A percentile compares a stretch with the other conserved stretches of the same genome.
These are phyloP conservation scores for Rhynchonycteris naso DNA, from an alignment of 2,797 vertebrate genomes.

Conservation along the genomic window DNA sequence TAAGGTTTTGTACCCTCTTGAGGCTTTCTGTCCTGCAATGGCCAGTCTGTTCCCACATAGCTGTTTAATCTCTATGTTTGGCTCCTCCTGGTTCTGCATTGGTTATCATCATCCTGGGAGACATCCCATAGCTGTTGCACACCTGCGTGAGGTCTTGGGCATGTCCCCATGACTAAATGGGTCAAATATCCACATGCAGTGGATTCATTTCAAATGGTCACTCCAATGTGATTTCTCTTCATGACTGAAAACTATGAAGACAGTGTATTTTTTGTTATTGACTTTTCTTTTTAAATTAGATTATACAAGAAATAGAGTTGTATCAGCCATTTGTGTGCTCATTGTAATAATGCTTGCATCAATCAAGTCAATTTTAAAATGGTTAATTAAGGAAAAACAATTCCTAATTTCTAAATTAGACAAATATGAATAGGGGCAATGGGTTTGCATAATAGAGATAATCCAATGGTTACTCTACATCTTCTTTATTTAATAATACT, in stretches of 20 bases:
- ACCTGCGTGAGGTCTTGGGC: neutral
- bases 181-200: neutral
- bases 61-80: neutral
- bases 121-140: rapidly evolving
- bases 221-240: neutral
- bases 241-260: neutral
- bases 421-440: conserved; percentile 20
- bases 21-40: neutral
- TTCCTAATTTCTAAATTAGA: conserved; percentile 43
- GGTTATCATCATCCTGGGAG: neutral
- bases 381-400: conserved; percentile 25
- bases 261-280: conserved; percentile 8
- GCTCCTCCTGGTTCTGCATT: neutral
- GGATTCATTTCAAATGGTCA: neutral
- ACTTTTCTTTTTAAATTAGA: conserved; percentile 1
- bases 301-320: conserved; percentile 41
- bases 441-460: neutral
- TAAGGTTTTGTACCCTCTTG: neutral
- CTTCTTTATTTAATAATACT: neutral
- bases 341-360: conserved; percentile 16
- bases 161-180: neutral
- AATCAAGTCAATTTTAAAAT: conserved; percentile 60
- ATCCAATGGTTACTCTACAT: conserved; percentile 1
- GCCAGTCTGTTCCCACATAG: rapidly evolving
- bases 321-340: neutral